A percentile compares a stretch with the other conserved stretches of the same genome.
phyloP scores from a whole-genome alignment of 2,113 vertebrate genomes.

The Setophaga kirtlandii region DNA sequence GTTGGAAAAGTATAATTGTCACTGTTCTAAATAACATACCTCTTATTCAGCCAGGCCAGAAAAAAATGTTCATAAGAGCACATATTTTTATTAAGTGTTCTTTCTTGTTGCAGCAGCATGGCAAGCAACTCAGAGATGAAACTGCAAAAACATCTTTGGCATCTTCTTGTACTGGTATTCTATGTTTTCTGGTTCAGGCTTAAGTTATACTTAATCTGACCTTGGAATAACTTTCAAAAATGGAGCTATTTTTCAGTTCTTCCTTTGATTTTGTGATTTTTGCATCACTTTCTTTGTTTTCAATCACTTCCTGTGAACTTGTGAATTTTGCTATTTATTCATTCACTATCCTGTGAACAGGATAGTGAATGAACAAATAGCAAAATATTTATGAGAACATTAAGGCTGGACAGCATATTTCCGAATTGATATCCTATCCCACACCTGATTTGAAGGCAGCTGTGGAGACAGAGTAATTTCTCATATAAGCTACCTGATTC shows the following conservation, averaged over 20 bases:
- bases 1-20: background rate
- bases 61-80: background rate
- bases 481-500: background rate
- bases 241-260: background rate
- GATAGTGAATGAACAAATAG: background rate
- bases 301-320: background rate
- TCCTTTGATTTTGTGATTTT: background rate
- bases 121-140: background rate
- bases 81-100: background rate
- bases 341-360: no score
- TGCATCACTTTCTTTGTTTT: background rate
- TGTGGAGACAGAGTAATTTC: background rate
- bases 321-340: no score
- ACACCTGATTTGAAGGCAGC: slow-evolving; percentile 2
- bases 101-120: background rate
- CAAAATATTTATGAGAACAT: background rate
- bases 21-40: background rate
- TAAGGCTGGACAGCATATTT: background rate
- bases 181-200: background rate
- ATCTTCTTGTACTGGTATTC: background rate
- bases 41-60: background rate
- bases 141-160: background rate
- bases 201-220: background rate
- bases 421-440: background rate
- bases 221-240: background rate